Evolutionary conservation across 2,888 invertebrate genomes (phyloP).

Genomic region (Apamea monoglypha): DNA sequence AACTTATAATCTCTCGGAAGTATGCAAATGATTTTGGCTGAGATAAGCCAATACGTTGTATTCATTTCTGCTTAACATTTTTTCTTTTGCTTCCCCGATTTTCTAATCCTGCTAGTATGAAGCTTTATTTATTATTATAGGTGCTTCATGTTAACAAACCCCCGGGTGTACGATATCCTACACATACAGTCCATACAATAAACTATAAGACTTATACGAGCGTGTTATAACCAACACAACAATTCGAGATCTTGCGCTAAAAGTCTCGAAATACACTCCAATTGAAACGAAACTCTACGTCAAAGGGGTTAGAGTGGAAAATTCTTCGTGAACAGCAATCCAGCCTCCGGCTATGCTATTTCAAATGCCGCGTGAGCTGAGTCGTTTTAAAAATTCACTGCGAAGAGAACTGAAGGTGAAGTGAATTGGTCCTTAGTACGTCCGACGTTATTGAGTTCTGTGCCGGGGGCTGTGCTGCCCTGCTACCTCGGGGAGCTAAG

Average conservation of each 20-base stretch:
- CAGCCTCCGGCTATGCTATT: constrained; percentile 47
- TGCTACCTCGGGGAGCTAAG: constrained; percentile 30
- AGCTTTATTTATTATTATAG: constrained; percentile 36
- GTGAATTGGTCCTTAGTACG: constrained; percentile 60
- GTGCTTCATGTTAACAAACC: constrained; percentile 17
- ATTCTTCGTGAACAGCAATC: constrained; percentile 33
- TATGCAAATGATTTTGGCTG: neutral
- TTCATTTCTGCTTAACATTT: neutral
- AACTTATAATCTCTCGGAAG: neutral
- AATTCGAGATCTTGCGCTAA: constrained; percentile 55
- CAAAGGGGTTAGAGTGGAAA: constrained; percentile 35
- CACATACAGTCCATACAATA: constrained; percentile 45
- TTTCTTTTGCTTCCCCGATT: no score
- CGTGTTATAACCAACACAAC: constrained; percentile 47
- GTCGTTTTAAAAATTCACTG: constrained; percentile 65
- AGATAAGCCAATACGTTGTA: neutral
- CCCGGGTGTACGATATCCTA: constrained; percentile 18
- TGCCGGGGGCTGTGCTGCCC: constrained; percentile 3
- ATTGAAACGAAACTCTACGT: constrained; percentile 33
- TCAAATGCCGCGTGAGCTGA: constrained; percentile 56
- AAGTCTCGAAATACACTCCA: constrained; percentile 45
- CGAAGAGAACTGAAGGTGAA: constrained; percentile 49
- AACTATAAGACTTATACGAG: constrained; percentile 44
- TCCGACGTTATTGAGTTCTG: constrained; percentile 49
- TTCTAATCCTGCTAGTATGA: constrained; percentile 6